Conservation (phyloP, 53 echinoderm and acorn worm genomes). For the Antedon mediterranea region DNA sequence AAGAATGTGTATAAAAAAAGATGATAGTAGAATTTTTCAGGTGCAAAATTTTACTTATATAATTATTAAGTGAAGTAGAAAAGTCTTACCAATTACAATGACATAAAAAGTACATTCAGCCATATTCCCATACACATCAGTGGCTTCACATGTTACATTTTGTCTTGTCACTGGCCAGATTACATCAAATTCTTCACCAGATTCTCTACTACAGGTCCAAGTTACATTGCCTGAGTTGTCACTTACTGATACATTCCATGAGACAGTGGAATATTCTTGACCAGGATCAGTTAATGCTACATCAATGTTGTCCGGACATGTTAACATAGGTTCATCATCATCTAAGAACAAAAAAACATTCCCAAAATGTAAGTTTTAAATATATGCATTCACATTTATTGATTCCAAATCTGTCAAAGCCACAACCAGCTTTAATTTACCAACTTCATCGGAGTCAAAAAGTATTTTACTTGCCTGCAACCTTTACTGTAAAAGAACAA, state of each 20-base stretch:
- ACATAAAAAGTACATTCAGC: not conserved
- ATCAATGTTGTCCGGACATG: constrained; percentile 12
- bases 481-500: no score
- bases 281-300: not conserved
- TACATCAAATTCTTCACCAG: constrained; percentile 8
- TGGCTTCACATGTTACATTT: not conserved
- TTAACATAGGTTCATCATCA: not conserved
- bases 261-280: constrained; percentile 3
- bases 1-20: no score
- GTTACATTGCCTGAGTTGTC: constrained; percentile 13
- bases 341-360: no score
- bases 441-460: no score
- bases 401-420: no score
- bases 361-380: not conserved
- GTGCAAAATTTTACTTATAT: no score
- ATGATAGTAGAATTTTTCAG: no score
- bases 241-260: constrained; percentile 5
- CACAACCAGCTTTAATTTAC: no score
- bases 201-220: constrained; percentile 2
- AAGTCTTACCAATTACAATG: not conserved
- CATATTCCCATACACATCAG: not conserved
- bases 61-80: no score
- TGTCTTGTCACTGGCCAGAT: not conserved
- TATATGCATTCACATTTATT: no score
- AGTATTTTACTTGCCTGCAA: no score